Conservation (phyloP, 1,140 invertebrate genomes). For the Yoshiicerus persimilis region DNA sequence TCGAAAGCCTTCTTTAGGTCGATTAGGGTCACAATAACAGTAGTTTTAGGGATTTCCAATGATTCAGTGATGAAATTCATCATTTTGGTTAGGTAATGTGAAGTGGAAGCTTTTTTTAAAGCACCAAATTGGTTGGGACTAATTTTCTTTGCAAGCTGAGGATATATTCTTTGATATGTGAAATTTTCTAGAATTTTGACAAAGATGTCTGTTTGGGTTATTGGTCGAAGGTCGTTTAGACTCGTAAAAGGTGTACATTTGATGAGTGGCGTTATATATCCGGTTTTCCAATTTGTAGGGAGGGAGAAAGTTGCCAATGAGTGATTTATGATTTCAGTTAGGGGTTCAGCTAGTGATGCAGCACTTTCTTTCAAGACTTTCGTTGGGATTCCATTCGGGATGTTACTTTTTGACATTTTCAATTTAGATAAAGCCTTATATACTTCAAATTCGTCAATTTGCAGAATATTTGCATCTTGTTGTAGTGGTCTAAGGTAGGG, state of each 20-base stretch:
- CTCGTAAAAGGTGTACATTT: not conserved
- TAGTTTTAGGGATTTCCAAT: not conserved
- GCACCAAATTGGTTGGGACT: not conserved
- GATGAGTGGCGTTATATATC: not conserved
- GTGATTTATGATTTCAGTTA: not conserved
- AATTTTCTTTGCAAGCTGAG: not conserved
- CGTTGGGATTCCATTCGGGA: not conserved
- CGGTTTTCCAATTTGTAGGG: not conserved
- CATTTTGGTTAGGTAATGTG: not conserved
- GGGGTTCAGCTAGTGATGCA: not conserved
- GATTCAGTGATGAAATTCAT: not conserved
- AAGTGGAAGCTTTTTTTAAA: not conserved
- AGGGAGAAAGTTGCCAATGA: not conserved
- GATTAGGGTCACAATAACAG: not conserved
- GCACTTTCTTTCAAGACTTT: not conserved
- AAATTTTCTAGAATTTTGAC: conserved; percentile 17
- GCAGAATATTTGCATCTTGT: not conserved
- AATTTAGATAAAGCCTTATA: not conserved
- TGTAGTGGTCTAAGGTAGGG: not conserved
- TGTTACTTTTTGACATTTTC: not conserved
- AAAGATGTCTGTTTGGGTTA: conserved; percentile 8
- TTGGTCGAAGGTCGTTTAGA: not conserved
- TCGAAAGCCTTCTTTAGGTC: conserved; percentile 49
- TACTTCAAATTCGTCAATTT: not conserved
- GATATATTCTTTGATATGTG: conserved; percentile 13